Percentiles rank a stretch among this genome's conserved stretches.
phyloP scores from a whole-genome alignment of 2,888 invertebrate genomes.

The Heliconius cydno region DNA sequence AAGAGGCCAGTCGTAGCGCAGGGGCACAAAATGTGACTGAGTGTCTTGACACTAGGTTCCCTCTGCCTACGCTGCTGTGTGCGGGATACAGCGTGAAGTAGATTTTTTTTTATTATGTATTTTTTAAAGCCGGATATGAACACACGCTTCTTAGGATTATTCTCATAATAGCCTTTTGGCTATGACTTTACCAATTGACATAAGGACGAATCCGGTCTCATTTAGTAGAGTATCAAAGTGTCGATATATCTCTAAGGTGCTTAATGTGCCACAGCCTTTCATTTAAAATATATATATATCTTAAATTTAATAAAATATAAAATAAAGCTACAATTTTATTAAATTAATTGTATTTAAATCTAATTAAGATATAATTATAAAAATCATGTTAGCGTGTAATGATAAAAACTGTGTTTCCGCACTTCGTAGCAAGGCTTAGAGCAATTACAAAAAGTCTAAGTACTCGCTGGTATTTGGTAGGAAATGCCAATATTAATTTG shows the following conservation, averaged over 20 bases:
- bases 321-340: not conserved
- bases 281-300: not conserved
- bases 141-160: not conserved
- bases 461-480: conserved; percentile 29
- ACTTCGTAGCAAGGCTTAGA: conserved; percentile 29
- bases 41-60: no score
- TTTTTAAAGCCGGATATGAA: not conserved
- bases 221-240: not conserved
- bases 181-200: not conserved
- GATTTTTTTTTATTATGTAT: no score
- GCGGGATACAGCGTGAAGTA: no score
- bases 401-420: conserved; percentile 31
- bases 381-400: conserved; percentile 19
- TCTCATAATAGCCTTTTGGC: accelerated
- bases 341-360: conserved; percentile 15
- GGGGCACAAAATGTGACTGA: no score
- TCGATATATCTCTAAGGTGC: not conserved
- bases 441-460: conserved; percentile 29
- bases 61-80: no score
- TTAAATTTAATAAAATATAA: not conserved
- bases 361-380: conserved; percentile 27
- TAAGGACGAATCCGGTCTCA: not conserved
- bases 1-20: no score
- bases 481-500: conserved; percentile 31
- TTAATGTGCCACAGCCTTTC: not conserved